Conservation (phyloP, 2,113 vertebrate species). For the Mus pahari region DNA sequence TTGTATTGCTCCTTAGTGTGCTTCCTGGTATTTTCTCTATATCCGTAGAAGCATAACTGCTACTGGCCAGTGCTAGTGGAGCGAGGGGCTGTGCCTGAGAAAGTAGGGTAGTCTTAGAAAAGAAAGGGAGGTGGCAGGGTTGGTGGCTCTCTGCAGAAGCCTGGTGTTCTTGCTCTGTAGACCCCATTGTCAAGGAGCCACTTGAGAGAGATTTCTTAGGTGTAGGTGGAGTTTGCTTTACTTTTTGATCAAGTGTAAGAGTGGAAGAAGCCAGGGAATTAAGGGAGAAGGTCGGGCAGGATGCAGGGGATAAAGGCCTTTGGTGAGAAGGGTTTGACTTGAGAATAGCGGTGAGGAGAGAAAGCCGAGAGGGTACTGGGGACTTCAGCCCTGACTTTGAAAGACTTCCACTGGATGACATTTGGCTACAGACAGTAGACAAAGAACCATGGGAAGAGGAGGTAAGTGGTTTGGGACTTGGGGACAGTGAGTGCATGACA, state of each 20-base stretch:
- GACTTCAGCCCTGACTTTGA: conserved; percentile 83
- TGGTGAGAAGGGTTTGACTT: conserved; percentile 89
- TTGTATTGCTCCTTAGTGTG: conserved; percentile 52
- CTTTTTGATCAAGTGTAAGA: conserved; percentile 83
- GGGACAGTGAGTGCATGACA: conserved; percentile 89
- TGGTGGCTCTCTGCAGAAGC: conserved; percentile 57
- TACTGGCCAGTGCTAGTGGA: conserved; percentile 36
- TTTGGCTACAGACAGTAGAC: conserved; percentile 85
- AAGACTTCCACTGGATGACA: conserved; percentile 82
- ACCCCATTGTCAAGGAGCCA: conserved; percentile 69
- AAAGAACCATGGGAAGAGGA: conserved; percentile 87
- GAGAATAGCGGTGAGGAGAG: conserved; percentile 95
- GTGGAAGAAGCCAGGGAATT: conserved; percentile 86
- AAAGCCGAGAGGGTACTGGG: conserved; percentile 91
- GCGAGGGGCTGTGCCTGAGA: conserved; percentile 41
- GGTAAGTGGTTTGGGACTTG: conserved; percentile 90
- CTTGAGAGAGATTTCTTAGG: conserved; percentile 85
- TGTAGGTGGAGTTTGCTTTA: conserved; percentile 77
- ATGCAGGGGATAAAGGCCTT: conserved; percentile 83
- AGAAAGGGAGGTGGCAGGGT: conserved; percentile 45
- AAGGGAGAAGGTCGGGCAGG: conserved; percentile 89
- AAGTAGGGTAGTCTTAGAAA: conserved; percentile 50
- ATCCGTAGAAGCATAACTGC: conserved; percentile 51
- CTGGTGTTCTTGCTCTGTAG: conserved; percentile 72
- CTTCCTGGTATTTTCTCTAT: conserved; percentile 55